phyloP scores from a whole-genome alignment of 2,797 vertebrate genomes.

The Peromyscus eremicus region DNA sequence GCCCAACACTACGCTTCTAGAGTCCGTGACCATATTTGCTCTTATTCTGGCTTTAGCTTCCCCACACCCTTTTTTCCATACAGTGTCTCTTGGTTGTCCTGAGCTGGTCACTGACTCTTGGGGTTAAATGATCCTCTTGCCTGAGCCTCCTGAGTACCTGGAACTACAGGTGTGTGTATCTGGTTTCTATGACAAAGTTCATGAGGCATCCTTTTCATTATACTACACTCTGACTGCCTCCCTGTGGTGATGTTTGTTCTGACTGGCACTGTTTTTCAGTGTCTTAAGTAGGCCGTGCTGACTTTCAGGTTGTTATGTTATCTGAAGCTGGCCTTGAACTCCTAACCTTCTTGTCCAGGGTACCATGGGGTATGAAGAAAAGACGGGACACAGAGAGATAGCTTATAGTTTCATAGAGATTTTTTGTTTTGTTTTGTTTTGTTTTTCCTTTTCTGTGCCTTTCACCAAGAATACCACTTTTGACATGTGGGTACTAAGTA shows the following conservation, averaged over 20 bases:
- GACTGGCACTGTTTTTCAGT: not conserved
- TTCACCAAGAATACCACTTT: slow-evolving; percentile 26
- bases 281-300: not conserved
- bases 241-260: slow-evolving; percentile 8
- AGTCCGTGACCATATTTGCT: not conserved
- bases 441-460: not conserved
- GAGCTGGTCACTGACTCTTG: not conserved
- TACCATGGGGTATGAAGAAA: not conserved
- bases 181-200: not conserved
- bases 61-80: not conserved
- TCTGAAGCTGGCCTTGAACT: not conserved
- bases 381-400: not conserved
- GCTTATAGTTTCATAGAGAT: not conserved
- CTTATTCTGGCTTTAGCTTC: not conserved
- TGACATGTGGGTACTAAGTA: not conserved
- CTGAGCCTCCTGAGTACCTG: not conserved
- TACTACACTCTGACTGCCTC: not conserved
- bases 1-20: not conserved
- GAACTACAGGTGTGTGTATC: not conserved
- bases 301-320: not conserved
- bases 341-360: not conserved
- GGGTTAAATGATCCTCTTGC: not conserved
- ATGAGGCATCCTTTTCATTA: not conserved
- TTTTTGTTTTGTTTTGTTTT: not conserved
- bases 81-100: not conserved